A percentile compares a stretch with the other conserved stretches of the same genome.
Evolutionary conservation across 2,113 vertebrate species (phyloP).

Genomic region (Andinoacara biseriatus): DNA sequence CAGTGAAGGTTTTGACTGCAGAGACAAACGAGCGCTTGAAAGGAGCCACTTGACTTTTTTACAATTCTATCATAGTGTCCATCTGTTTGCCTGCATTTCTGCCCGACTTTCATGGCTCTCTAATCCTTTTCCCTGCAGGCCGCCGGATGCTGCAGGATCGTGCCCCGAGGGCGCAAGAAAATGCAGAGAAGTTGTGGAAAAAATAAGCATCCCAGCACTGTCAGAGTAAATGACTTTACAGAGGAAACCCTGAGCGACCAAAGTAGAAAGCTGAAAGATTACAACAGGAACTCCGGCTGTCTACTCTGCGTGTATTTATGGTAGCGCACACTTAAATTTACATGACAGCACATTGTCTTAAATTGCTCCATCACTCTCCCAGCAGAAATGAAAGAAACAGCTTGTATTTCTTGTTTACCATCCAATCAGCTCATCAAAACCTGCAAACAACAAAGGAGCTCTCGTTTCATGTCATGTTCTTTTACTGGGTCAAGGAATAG

Average conservation of each 20-base stretch:
- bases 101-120: not conserved
- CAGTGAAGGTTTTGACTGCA: not conserved
- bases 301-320: not conserved
- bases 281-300: not conserved
- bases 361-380: not conserved
- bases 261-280: not conserved
- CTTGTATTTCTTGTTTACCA: conserved; percentile 3
- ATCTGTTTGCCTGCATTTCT: not conserved
- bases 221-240: not conserved
- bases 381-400: conserved; percentile 3
- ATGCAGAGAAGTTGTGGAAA: not conserved
- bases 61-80: not conserved
- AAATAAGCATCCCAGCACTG: not conserved
- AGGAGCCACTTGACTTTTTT: not conserved
- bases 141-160: conserved; percentile 10
- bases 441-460: not conserved
- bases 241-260: not conserved
- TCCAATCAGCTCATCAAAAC: not conserved
- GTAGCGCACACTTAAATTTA: not conserved
- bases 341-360: conserved; percentile 4
- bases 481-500: not conserved
- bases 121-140: not conserved
- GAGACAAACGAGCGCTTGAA: not conserved
- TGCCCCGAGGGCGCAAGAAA: not conserved
- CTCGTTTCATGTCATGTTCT: not conserved